Conservation (phyloP, 2,888 invertebrate genomes). For the Torymus auratus region DNA sequence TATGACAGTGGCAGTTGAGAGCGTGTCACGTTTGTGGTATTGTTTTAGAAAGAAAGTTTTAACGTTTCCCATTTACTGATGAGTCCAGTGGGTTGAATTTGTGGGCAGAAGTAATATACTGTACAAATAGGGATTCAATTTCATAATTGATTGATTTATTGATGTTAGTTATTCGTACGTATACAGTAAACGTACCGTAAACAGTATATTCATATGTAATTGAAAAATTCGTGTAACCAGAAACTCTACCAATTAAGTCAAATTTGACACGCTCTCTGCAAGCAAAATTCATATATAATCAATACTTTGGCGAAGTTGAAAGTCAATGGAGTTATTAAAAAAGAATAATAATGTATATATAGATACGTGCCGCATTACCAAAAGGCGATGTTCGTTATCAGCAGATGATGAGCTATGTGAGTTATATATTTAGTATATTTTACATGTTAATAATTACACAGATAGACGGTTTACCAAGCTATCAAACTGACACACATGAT, state of each 20-base stretch:
- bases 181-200: too few species aligned
- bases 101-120: too few species aligned
- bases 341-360: constrained; percentile 25
- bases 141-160: too few species aligned
- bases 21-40: too few species aligned
- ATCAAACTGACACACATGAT: constrained; percentile 13
- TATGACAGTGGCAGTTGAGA: too few species aligned
- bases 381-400: constrained; percentile 40
- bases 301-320: constrained; percentile 26
- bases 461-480: constrained; percentile 34
- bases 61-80: too few species aligned
- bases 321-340: constrained; percentile 28
- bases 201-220: too few species aligned
- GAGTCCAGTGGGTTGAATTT: too few species aligned
- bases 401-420: constrained; percentile 32
- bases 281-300: constrained; percentile 12
- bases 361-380: constrained; percentile 46
- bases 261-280: constrained; percentile 25
- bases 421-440: neutral
- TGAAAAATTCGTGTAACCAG: too few species aligned
- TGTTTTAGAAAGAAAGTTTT: too few species aligned
- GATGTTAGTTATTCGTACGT: too few species aligned
- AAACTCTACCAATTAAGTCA: neutral
- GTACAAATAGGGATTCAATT: too few species aligned
- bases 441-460: constrained; percentile 13